Evolutionary conservation across 2,113 vertebrate genomes (phyloP).

Genomic region (Chlamydotis undulata): DNA sequence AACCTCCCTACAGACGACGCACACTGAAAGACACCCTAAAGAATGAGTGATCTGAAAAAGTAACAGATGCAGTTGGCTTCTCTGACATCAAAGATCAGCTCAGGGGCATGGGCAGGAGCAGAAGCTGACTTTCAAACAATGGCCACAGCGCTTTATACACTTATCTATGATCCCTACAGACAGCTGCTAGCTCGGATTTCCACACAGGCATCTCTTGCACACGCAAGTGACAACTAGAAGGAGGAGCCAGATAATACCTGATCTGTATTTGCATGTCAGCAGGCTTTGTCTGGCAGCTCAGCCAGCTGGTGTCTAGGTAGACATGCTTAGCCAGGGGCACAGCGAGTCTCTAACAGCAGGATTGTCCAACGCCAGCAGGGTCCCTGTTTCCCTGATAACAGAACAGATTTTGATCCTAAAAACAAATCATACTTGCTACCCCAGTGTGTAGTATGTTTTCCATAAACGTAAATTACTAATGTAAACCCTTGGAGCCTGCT

Average conservation of each 20-base stretch:
- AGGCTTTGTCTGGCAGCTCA: neutral
- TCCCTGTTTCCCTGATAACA: neutral
- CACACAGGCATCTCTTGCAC: neutral
- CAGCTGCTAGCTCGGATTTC: neutral
- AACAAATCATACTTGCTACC: no score
- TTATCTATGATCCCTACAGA: neutral
- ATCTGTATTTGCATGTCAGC: neutral
- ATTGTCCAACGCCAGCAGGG: neutral
- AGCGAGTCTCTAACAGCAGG: neutral
- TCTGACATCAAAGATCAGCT: neutral
- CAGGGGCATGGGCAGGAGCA: neutral
- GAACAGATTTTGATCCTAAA: neutral
- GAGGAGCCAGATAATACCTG: neutral
- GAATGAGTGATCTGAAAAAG: neutral
- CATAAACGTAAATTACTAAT: rapidly evolving
- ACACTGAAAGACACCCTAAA: neutral
- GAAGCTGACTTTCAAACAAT: neutral
- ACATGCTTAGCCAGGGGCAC: neutral
- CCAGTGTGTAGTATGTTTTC: neutral
- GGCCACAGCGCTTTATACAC: neutral
- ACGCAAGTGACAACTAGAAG: neutral
- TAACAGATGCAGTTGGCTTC: neutral
- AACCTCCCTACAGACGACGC: neutral
- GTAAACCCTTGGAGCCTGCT: neutral
- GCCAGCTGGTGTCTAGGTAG: neutral